phyloP scores from a whole-genome alignment of 1,140 invertebrate species.

The Camponotus pennsylvanicus region DNA sequence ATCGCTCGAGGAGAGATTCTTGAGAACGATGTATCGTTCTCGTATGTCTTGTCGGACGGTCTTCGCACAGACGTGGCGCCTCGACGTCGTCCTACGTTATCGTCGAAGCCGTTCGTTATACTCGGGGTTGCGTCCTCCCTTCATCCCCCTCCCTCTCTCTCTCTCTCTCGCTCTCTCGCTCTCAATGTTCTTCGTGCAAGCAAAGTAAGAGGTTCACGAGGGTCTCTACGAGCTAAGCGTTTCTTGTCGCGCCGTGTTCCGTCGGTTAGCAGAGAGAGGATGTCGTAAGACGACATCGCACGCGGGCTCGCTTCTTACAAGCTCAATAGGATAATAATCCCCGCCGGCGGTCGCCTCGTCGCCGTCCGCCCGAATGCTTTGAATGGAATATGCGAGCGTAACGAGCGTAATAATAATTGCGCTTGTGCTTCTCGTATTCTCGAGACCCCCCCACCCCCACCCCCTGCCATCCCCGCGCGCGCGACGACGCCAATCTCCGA shows the following conservation, averaged over 20 bases:
- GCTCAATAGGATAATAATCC: slow-evolving; percentile 85
- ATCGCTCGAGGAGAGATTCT: slow-evolving; percentile 63
- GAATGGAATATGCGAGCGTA: slow-evolving; percentile 75
- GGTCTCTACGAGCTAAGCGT: slow-evolving; percentile 43
- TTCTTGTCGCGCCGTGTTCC: slow-evolving; percentile 65
- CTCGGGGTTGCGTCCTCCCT: background rate
- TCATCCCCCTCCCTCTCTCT: background rate
- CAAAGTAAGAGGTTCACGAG: slow-evolving; percentile 27
- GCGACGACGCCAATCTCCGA: slow-evolving; percentile 38
- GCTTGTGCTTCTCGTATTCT: slow-evolving; percentile 66
- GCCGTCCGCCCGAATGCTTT: slow-evolving; percentile 70
- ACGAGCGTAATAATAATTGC: slow-evolving; percentile 81
- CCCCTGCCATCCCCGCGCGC: background rate
- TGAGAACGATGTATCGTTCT: slow-evolving; percentile 60
- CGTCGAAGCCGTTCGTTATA: slow-evolving; percentile 57
- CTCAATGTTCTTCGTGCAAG: slow-evolving; percentile 11
- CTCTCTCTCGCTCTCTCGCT: background rate
- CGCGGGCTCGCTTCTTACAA: slow-evolving; percentile 78
- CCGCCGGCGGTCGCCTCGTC: slow-evolving; percentile 50
- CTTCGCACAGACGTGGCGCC: slow-evolving; percentile 46
- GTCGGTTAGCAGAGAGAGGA: slow-evolving; percentile 65
- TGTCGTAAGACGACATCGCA: slow-evolving; percentile 75
- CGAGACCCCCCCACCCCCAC: background rate
- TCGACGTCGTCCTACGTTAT: slow-evolving; percentile 51
- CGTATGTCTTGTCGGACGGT: slow-evolving; percentile 54